These are phyloP conservation scores for Erythrocebus patas DNA, from an alignment of 2,113 vertebrate species.

Conservation along the genomic window DNA sequence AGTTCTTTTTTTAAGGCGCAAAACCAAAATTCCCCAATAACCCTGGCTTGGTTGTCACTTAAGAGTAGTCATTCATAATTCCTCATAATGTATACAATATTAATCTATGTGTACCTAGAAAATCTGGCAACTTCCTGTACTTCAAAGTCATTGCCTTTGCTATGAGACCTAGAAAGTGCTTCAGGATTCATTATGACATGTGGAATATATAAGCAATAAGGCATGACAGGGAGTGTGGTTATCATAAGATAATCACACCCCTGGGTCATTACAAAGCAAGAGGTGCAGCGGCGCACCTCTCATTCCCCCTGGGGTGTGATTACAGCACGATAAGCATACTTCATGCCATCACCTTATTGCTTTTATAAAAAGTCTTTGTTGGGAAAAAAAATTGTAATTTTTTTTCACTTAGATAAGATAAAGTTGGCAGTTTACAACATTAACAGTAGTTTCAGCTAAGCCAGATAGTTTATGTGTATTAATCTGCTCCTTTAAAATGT, in stretches of 20 bases:
- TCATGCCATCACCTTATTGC: conserved; percentile 81
- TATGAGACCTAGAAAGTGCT: conserved; percentile 82
- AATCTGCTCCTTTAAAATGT: conserved; percentile 71
- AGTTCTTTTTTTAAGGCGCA: conserved; percentile 10
- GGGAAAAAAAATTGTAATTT: conserved; percentile 78
- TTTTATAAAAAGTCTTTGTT: conserved; percentile 84
- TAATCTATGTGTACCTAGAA: conserved; percentile 84
- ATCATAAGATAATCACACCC: conserved; percentile 88
- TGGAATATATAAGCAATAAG: conserved; percentile 87
- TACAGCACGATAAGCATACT: conserved; percentile 81
- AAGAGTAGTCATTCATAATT: conserved; percentile 85
- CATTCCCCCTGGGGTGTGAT: conserved; percentile 85
- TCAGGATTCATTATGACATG: conserved; percentile 87
- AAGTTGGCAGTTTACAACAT: conserved; percentile 80
- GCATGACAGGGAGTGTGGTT: conserved; percentile 86
- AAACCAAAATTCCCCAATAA: conserved; percentile 72
- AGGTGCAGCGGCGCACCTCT: conserved; percentile 80
- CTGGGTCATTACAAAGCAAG: conserved; percentile 87
- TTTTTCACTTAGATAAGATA: conserved; percentile 79
- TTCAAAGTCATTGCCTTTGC: conserved; percentile 85
- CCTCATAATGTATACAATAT: conserved; percentile 82
- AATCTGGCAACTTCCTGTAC: conserved; percentile 82
- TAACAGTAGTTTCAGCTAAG: conserved; percentile 76
- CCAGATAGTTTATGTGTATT: conserved; percentile 70
- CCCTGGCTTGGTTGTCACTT: conserved; percentile 75